phyloP scores from a whole-genome alignment of 2,888 invertebrate genomes.

The Macrosiphum euphorbiae region DNA sequence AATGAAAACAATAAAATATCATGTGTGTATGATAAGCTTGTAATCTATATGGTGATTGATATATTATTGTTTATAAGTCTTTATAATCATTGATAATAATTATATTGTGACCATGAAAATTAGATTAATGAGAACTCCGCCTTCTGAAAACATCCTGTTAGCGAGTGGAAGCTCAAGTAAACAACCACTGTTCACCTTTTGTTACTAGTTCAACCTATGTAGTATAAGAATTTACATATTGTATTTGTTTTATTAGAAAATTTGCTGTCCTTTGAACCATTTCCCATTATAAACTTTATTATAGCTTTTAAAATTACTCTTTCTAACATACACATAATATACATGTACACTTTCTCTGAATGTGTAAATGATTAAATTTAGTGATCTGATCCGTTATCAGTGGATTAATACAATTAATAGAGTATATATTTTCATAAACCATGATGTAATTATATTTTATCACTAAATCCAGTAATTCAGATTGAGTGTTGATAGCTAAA shows the following conservation, averaged over 20 bases:
- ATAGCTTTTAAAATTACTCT: background rate
- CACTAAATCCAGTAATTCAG: background rate
- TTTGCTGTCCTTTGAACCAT: background rate
- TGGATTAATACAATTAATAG: background rate
- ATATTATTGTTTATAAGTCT: background rate
- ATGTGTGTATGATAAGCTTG: background rate
- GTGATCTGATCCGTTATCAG: background rate
- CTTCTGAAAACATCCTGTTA: background rate
- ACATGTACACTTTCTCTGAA: background rate
- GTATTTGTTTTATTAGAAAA: background rate
- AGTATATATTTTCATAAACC: background rate
- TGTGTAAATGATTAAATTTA: background rate
- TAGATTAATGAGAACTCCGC: background rate
- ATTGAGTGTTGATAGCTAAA: background rate
- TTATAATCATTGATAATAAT: background rate
- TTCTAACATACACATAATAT: background rate
- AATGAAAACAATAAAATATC: no score
- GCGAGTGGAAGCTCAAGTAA: background rate
- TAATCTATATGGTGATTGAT: background rate
- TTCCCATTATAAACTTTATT: background rate
- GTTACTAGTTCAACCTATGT: background rate
- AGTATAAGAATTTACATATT: background rate
- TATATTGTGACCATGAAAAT: background rate
- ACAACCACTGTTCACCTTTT: background rate
- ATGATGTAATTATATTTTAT: background rate